Conservation (phyloP, 2,888 invertebrate genomes). For the Stratiomys singularior region DNA sequence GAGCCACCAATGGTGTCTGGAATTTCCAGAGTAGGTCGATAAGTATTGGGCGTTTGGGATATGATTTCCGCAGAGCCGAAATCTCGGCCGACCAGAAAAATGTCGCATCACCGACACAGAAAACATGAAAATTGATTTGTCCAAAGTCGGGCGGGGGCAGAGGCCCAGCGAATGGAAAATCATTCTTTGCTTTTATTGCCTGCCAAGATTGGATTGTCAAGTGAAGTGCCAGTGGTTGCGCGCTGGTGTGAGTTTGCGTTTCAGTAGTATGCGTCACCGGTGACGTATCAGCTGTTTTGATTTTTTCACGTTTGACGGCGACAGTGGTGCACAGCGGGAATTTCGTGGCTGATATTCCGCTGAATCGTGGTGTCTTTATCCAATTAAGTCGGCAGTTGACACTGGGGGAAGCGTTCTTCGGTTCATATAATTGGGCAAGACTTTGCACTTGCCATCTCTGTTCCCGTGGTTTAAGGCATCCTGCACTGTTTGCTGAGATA, state of each 20-base stretch:
- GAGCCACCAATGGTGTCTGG: conserved; percentile 14
- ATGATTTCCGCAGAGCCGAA: background rate
- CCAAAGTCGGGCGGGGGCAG: conserved; percentile 29
- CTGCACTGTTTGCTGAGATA: background rate
- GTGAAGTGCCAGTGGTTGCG: conserved; percentile 2
- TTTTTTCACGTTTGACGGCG: conserved; percentile 48
- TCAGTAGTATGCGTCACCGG: conserved; percentile 55
- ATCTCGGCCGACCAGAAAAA: background rate
- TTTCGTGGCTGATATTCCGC: background rate
- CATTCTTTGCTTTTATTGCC: conserved; percentile 32
- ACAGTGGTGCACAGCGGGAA: background rate
- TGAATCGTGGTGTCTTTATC: background rate
- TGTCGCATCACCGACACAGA: background rate
- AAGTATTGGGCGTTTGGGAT: background rate
- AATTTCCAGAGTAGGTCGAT: conserved; percentile 21
- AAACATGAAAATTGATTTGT: conserved; percentile 45
- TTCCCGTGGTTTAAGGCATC: background rate
- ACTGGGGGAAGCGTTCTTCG: background rate
- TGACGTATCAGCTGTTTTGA: conserved; percentile 56
- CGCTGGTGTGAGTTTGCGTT: conserved; percentile 41
- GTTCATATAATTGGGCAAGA: too few species aligned
- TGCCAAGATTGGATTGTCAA: conserved; percentile 25
- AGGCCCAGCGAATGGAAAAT: conserved; percentile 19
- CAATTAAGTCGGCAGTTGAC: background rate
- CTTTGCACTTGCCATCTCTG: background rate